Evolutionary conservation across 2,888 invertebrate genomes (phyloP).

Genomic region (Dexiosoma caninum): DNA sequence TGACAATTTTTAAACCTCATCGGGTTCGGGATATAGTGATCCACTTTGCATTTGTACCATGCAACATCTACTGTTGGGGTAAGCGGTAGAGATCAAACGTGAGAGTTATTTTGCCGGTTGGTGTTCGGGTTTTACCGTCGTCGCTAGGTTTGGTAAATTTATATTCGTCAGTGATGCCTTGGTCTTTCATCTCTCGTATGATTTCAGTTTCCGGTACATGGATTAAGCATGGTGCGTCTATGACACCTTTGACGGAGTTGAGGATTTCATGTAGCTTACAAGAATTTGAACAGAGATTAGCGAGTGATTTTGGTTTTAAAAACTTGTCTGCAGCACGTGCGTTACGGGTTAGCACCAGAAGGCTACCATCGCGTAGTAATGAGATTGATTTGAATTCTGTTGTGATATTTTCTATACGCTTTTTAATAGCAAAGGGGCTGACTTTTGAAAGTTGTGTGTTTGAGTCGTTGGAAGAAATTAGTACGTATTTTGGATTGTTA

Average conservation of each 20-base stretch:
- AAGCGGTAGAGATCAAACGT: slow-evolving; percentile 48
- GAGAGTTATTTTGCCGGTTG: slow-evolving; percentile 38
- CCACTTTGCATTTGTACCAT: slow-evolving; percentile 43
- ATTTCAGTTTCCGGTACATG: slow-evolving; percentile 33
- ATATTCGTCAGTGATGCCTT: neutral
- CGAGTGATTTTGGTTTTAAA: slow-evolving; percentile 53
- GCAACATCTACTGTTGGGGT: slow-evolving; percentile 30
- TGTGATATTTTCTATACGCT: neutral
- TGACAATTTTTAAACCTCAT: slow-evolving; percentile 51
- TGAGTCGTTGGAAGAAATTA: no score
- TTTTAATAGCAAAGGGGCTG: no score
- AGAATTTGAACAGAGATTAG: neutral
- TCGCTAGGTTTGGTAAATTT: slow-evolving; percentile 4
- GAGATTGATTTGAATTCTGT: slow-evolving; percentile 17
- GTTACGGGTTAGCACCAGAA: slow-evolving; percentile 8
- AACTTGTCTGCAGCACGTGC: slow-evolving; percentile 17
- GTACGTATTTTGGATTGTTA: no score
- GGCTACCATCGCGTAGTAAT: neutral
- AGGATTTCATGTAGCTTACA: neutral
- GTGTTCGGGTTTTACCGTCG: neutral
- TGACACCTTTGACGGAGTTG: neutral
- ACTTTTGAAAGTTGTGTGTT: no score
- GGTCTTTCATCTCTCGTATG: neutral
- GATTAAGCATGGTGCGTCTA: neutral
- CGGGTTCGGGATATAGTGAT: slow-evolving; percentile 46